A percentile compares a stretch with the other conserved stretches of the same genome.
These are phyloP conservation scores for Piprites chloris DNA, from an alignment of 2,113 vertebrate species.

Conservation along the genomic window DNA sequence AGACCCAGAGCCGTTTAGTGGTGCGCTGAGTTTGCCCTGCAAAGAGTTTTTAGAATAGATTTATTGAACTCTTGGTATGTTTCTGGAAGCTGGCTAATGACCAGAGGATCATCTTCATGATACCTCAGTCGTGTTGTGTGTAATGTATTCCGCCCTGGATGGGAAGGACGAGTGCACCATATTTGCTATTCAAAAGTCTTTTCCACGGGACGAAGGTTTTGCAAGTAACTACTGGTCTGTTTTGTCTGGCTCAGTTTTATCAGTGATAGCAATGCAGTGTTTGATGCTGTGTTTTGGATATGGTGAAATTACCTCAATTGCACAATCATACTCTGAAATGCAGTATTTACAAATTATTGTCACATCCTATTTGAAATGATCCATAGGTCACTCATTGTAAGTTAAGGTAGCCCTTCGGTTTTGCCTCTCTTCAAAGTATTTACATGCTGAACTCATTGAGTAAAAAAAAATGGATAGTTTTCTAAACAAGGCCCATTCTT, in stretches of 20 bases:
- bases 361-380: neutral
- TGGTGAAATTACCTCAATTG: neutral
- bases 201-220: neutral
- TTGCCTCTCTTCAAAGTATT: neutral
- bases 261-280: neutral
- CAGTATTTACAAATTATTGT: neutral
- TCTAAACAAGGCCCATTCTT: neutral
- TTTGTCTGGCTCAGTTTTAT: neutral
- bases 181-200: neutral
- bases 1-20: fast-evolving
- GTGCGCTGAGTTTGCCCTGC: neutral
- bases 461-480: neutral
- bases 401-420: neutral
- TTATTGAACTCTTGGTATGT: fast-evolving
- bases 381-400: neutral
- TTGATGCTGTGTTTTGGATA: neutral
- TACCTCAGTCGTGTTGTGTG: fast-evolving
- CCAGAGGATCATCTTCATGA: fast-evolving
- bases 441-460: neutral
- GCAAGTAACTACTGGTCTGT: neutral
- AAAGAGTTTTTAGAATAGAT: neutral
- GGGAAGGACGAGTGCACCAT: fast-evolving
- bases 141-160: fast-evolving
- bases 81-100: neutral
- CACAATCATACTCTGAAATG: neutral